These are phyloP conservation scores for Sebastiscus albofasciatus DNA, from an alignment of 2,797 vertebrate species.

Conservation along the genomic window DNA sequence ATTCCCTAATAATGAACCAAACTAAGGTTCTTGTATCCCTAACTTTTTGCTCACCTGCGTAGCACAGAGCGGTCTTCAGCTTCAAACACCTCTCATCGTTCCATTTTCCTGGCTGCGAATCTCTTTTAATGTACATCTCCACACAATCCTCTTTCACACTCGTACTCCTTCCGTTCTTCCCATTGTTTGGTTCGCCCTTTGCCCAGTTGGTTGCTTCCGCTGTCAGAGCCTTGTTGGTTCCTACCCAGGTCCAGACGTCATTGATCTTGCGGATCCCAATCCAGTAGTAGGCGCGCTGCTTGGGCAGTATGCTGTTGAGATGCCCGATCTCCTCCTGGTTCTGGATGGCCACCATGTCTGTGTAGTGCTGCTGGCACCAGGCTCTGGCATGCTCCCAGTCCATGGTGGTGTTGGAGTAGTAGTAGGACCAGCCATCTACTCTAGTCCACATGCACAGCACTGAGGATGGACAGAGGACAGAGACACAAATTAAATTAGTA, in stretches of 20 bases:
- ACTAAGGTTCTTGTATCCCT: neutral
- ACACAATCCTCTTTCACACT: constrained; percentile 80
- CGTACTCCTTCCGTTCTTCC: rapidly evolving
- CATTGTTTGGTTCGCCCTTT: constrained; percentile 78
- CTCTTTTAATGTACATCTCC: constrained; percentile 85
- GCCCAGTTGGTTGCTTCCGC: constrained; percentile 85
- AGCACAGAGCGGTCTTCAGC: constrained; percentile 82
- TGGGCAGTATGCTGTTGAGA: constrained; percentile 74
- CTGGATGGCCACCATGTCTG: constrained; percentile 88
- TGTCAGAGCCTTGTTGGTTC: constrained; percentile 83
- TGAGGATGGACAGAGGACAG: constrained; percentile 47
- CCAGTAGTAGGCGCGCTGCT: constrained; percentile 74
- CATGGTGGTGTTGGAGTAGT: constrained; percentile 72
- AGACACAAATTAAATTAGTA: constrained; percentile 1
- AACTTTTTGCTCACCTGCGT: constrained; percentile 73
- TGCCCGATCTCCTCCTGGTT: constrained; percentile 82
- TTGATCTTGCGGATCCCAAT: constrained; percentile 87
- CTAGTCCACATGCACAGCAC: constrained; percentile 68
- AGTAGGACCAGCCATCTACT: constrained; percentile 83
- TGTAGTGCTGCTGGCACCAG: constrained; percentile 76
- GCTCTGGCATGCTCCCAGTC: constrained; percentile 65
- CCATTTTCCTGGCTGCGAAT: constrained; percentile 69
- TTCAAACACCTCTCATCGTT: constrained; percentile 82
- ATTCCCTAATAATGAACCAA: neutral
- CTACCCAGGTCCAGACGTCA: constrained; percentile 84